Evolutionary conservation across 2,888 invertebrate genomes (phyloP).

Genomic region (Spodoptera exigua): DNA sequence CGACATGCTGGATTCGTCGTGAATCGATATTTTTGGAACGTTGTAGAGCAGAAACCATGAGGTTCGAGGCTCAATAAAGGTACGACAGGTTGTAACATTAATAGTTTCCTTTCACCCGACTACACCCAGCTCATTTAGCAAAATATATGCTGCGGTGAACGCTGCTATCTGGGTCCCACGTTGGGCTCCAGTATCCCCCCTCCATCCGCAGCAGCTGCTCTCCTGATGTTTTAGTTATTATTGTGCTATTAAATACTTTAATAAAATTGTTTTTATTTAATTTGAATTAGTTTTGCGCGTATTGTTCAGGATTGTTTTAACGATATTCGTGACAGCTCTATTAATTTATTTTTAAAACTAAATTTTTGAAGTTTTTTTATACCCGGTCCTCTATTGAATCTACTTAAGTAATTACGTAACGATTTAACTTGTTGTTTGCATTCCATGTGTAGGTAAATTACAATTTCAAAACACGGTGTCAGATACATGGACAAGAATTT

Average conservation of each 20-base stretch:
- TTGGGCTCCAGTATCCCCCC: constrained; percentile 67
- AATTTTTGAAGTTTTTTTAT: not conserved
- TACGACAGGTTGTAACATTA: constrained; percentile 79
- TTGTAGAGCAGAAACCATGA: constrained; percentile 85
- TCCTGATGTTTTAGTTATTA: constrained; percentile 5
- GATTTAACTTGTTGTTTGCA: constrained; percentile 35
- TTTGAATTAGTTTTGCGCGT: no score
- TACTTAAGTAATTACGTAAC: constrained; percentile 11
- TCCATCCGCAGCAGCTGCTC: constrained; percentile 40
- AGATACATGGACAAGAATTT: no score
- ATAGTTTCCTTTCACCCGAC: constrained; percentile 62
- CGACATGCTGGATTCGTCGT: constrained; percentile 88
- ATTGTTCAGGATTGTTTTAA: not conserved
- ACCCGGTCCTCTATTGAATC: not conserved
- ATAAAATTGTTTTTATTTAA: no score
- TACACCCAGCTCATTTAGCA: constrained; percentile 49
- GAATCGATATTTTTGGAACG: constrained; percentile 89
- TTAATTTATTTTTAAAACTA: not conserved
- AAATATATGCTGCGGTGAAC: constrained; percentile 42
- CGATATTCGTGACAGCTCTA: not conserved
- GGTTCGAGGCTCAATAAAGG: constrained; percentile 85
- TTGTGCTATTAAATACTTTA: not conserved
- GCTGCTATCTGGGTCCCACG: constrained; percentile 62
- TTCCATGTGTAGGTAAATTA: constrained; percentile 33
- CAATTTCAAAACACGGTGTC: constrained; percentile 36